These are phyloP conservation scores for Drosophila pallidifrons DNA, from an alignment of 1,140 invertebrate genomes.

Conservation along the genomic window DNA sequence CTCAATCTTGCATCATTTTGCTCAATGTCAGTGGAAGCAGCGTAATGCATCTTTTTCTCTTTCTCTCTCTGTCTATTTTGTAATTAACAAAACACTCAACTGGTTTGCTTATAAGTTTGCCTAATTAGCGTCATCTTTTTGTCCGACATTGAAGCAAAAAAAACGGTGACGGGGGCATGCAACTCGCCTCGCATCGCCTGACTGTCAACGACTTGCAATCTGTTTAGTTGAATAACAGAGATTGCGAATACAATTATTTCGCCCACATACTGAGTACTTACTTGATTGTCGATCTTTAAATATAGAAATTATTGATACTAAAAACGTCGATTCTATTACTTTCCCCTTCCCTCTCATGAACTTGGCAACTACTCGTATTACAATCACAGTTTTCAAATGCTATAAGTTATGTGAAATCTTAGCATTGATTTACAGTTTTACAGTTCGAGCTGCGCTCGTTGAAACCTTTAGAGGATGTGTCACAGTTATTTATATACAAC, in stretches of 20 bases:
- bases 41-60: conserved; percentile 1
- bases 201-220: neutral
- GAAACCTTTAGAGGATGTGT: conserved; percentile 22
- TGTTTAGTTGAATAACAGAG: conserved; percentile 1
- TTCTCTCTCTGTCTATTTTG: neutral
- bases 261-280: neutral
- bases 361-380: neutral
- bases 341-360: too few species aligned
- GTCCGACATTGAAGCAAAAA: conserved; percentile 16
- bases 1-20: conserved; percentile 24
- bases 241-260: conserved; percentile 3
- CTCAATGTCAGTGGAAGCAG: conserved; percentile 25
- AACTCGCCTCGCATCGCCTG: neutral
- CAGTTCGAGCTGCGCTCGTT: conserved; percentile 12
- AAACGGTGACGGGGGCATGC: neutral
- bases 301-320: neutral
- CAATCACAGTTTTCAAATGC: neutral
- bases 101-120: conserved; percentile 23
- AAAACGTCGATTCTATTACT: too few species aligned
- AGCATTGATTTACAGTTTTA: conserved; percentile 19
- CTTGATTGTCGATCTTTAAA: conserved; percentile 2
- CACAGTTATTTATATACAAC: conserved; percentile 20
- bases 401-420: neutral
- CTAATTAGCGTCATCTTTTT: conserved; percentile 30
- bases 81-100: conserved; percentile 33